Evolutionary conservation across 2,113 vertebrate genomes (phyloP), one percentile per base, ranked within the genome.

Genomic region (Gobio gobio): DNA sequence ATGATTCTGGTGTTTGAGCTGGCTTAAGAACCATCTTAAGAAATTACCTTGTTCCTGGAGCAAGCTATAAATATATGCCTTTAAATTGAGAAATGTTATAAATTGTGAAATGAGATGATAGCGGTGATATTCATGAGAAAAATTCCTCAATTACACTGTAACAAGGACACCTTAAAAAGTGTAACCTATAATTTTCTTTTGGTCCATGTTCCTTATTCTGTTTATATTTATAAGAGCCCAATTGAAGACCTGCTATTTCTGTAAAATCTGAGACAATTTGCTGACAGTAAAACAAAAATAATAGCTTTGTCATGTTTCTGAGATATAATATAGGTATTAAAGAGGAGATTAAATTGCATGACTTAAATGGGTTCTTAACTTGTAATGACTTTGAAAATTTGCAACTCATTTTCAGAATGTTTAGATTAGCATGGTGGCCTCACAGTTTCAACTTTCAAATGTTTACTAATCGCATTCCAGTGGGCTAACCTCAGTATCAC

Each of bases 371-470:
- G 47, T 59, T 78, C 3, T 58, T 59, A 22, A 70, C 18, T 40
- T 40, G 12, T 24, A 49, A 74, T 13, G 43, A 47, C 51, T 18
- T 0, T 33, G 12, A 73, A 3, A 12, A 47, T 74, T 45, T 73
- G 40, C 22, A 36, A 36, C n/a, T 73, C 10, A 24, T 40, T 73
- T 73, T 73, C 13, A 61, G 9, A 47, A 4, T 63, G 73, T 75
- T 49, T 82, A 9, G 26, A 40, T 66, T 59, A 51, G 26, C 8
- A 14, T 16, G 45, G 92, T 97, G 70, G 85, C 91, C 64, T 64
- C 59, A 49, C 59, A 47, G 40, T 80, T 80, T 43, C 12, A 78
- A 58, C 54, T 78, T 78, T 78, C 33, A 59, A 58, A 24, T 26
- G 40, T 64, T 61, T 43, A 43, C 77, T 61, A 78, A 78, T 16